These are phyloP conservation scores for Otolemur garnettii DNA, from an alignment of 2,113 vertebrate genomes.

Conservation along the genomic window DNA sequence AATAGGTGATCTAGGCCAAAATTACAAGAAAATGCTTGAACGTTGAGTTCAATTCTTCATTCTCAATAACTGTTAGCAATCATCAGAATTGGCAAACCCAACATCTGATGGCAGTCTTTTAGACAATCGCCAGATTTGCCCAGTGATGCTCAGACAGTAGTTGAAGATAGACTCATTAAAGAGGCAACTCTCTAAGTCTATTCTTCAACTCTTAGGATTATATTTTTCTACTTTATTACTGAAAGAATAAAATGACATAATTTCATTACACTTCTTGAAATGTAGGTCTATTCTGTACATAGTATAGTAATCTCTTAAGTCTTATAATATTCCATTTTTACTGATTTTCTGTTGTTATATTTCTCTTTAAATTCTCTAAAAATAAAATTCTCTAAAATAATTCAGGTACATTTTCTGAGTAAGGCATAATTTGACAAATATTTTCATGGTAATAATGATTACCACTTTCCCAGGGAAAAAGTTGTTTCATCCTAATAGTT, in stretches of 20 bases:
- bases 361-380: constrained; percentile 54
- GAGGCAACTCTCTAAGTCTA: background rate
- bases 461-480: background rate
- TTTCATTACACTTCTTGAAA: background rate
- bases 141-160: background rate
- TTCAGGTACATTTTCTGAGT: constrained; percentile 45
- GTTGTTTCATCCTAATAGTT: background rate
- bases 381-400: constrained; percentile 44
- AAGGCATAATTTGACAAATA: constrained; percentile 29
- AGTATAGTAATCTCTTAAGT: constrained; percentile 24
- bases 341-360: constrained; percentile 14
- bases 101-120: background rate
- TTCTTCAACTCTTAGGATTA: constrained; percentile 16
- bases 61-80: background rate
- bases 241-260: constrained; percentile 45
- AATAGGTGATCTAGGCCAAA: background rate
- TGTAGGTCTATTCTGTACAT: background rate
- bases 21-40: background rate
- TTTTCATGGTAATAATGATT: constrained; percentile 30
- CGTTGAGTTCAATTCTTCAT: background rate
- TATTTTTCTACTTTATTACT: background rate
- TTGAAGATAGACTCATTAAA: background rate
- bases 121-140: background rate
- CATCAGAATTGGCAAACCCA: background rate
- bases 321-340: constrained; percentile 41